Base-by-base conservation (phyloP, 2,797 vertebrate species). In the Oreortyx pictus region DNA sequence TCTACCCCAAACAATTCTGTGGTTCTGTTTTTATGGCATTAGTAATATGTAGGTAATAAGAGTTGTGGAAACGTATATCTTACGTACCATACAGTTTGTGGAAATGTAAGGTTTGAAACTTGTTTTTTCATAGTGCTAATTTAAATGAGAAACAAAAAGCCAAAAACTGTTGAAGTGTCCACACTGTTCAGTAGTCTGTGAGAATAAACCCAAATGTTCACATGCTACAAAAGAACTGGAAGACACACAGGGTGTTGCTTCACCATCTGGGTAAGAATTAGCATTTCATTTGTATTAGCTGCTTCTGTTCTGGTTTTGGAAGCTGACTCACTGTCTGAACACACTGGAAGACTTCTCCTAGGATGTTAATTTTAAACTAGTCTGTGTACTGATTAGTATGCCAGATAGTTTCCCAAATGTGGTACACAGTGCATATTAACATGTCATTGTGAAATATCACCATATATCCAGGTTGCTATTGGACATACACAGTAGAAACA, bases 271-370 rank as follows among this genome's bases (percentile, higher is more conserved):
- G 77, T 75, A 60, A 92, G 94, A 97, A 97, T 97, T 96, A 97
- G 93, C 93, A 95, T 97, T 97, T 97, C 70, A 29, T 96, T 97
- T 97, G 85, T 95, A 92, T 95, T 96, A 97, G 96, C 96, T 97
- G 95, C 96, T 96, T 92, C 90, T 96, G 87, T 91, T 95, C 95
- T 96, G 92, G 88, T 84, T 96, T 96, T 85, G 86, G 94, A 95
- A 80, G 94, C 96, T 97, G 95, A 96, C 96, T 97, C 94, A 94
- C 87, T 96, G 93, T 93, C 88, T 92, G 85, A 95, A 89, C 92
- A 74, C 88, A 96, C 70, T 76, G 56, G 91, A 91, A 82, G 65
- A 60, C 81, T 97, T 91, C 75, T 96, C 81, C 95, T 91, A 82
- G 67, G 94, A 88, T 78, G 76, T 92, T 89, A 77, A 90, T 95